Base-by-base conservation (phyloP, 2,888 invertebrate genomes). In the Dichetophora obliterata region DNA sequence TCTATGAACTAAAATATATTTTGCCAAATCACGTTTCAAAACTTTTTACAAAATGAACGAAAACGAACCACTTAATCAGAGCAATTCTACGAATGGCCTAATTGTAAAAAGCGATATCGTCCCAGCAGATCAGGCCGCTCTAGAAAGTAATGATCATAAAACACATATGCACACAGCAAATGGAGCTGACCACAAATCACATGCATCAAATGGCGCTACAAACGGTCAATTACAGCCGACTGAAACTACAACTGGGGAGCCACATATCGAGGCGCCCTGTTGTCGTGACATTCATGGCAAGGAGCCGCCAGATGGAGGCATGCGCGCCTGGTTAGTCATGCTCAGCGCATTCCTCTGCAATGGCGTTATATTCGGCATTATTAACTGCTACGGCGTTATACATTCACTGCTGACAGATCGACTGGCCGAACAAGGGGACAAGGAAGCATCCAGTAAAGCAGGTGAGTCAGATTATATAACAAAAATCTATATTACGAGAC, bases 331-430 rank as follows among this genome's bases (percentile, higher is more conserved):
- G 93, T 89, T 94, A 78, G 94, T 97, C 19, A 92, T 96, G 91
- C 84, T 96, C 59, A 95, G 94, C 61, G 96, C 97, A 77, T 96
- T 97, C 88, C 90, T 96, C 77, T 95, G 95, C 84, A 97, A 98
- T 89, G 97, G 97, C 6, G 93, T 97, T 71, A 91, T 98, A 72
- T 97, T 97, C 89, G 96, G 97, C 66, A 93, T 96, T 63, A 96
- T 98, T 85, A 98, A 98, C 90, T 94, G 95, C 0, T 96, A 95
- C 87, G 95, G 96, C 82, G 93, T 96, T 37, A 91, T 97, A 80
- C 95, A 94, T 86, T 91, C 91, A 8, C 92, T 93, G 80, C 91
- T 96, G 63, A 91, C 92, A 83, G 91, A 92, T 70, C 91, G 92
- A 83, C 90, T 96, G 77, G 87, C 90, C 77, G 89, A 90, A n/a